A percentile compares a stretch with the other conserved stretches of the same genome.
Evolutionary conservation across 1,140 invertebrate species (phyloP).

Genomic region (Conus ventricosus): DNA sequence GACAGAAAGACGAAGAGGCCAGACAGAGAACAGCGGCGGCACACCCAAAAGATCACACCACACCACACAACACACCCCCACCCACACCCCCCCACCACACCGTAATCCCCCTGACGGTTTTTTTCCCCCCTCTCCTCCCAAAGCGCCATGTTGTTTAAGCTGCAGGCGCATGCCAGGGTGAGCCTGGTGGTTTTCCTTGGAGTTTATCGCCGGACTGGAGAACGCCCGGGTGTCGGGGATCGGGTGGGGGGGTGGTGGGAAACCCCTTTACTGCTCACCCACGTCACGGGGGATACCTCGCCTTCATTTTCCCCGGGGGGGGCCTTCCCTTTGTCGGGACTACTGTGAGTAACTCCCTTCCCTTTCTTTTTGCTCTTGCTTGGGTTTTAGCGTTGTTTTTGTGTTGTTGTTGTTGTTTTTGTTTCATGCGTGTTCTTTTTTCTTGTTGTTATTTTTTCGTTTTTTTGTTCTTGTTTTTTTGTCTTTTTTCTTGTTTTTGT

Average conservation of each 20-base stretch:
- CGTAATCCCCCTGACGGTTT: no score
- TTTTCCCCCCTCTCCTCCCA: not conserved
- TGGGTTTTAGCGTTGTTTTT: not conserved
- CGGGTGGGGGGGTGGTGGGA: constrained; percentile 56
- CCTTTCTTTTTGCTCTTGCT: not conserved
- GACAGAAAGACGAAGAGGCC: no score
- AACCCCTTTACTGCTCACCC: constrained; percentile 57
- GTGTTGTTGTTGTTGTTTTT: not conserved
- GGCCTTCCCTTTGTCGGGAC: constrained; percentile 59
- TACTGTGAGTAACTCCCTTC: constrained; percentile 61
- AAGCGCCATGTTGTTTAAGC: not conserved
- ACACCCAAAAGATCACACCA: no score
- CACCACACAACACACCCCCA: no score
- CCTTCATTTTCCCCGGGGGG: constrained; percentile 57
- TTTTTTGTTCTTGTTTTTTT: no score
- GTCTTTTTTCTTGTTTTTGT: no score
- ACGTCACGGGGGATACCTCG: constrained; percentile 63
- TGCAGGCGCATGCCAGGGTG: constrained; percentile 60
- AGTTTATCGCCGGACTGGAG: constrained; percentile 64
- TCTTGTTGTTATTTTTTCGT: not conserved
- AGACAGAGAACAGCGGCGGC: no score
- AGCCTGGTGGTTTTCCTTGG: constrained; percentile 60
- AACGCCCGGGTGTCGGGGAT: constrained; percentile 58
- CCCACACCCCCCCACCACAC: no score
- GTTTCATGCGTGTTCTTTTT: not conserved